Evolutionary conservation across 2,888 invertebrate genomes (phyloP).

Genomic region (Oligia strigilis): DNA sequence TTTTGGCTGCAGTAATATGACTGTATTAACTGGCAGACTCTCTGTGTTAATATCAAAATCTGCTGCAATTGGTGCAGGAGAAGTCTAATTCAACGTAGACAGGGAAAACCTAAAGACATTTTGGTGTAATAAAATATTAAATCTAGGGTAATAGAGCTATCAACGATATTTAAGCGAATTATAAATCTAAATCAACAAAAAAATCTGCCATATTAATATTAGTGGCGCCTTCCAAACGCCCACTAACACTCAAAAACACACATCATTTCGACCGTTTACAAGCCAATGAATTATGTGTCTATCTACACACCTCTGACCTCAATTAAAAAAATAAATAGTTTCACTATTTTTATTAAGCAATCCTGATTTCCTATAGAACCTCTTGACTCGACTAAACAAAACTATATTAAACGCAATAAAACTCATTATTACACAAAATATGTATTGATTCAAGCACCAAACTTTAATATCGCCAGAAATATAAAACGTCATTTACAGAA

Average conservation of each 20-base stretch:
- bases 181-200: conserved; percentile 46
- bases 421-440: conserved; percentile 62
- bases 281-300: conserved; percentile 36
- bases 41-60: not conserved
- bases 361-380: conserved; percentile 40
- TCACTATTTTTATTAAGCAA: conserved; percentile 53
- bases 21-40: too few relatives aligned
- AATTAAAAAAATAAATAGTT: conserved; percentile 34
- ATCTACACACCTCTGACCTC: conserved; percentile 35
- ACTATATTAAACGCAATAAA: conserved; percentile 55
- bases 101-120: not conserved
- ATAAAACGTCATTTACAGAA: conserved; percentile 63
- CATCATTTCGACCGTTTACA: conserved; percentile 31
- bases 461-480: conserved; percentile 64
- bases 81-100: not conserved
- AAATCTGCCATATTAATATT: conserved; percentile 44
- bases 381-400: conserved; percentile 50
- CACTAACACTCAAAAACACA: conserved; percentile 46
- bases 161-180: conserved; percentile 51
- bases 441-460: conserved; percentile 63
- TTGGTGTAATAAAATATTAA: conserved; percentile 11
- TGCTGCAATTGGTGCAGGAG: not conserved
- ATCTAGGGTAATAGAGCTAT: conserved; percentile 49
- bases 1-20: too few relatives aligned
- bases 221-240: conserved; percentile 61